Evolutionary conservation across 2,797 vertebrate genomes (phyloP).

Genomic region (Lepus oiostolus): DNA sequence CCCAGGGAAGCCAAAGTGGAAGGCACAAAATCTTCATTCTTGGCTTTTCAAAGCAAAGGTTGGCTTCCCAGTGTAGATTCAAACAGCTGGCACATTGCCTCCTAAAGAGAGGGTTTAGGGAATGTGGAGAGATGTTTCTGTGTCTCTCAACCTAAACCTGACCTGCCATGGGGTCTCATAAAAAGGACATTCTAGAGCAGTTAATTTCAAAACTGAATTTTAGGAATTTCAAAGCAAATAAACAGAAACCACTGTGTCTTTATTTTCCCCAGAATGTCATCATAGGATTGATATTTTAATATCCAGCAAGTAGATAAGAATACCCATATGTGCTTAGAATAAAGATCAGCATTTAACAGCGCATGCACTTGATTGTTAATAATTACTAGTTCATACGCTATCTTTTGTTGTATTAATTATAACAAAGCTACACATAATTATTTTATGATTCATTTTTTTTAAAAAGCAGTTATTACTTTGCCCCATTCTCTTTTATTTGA

Average conservation of each 20-base stretch:
- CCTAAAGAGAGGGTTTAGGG: slow-evolving; percentile 1
- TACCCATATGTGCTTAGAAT: background rate
- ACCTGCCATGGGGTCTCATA: background rate
- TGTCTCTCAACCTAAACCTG: slow-evolving; percentile 12
- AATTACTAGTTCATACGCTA: background rate
- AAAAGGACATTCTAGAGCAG: background rate
- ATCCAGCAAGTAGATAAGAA: background rate
- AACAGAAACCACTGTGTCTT: background rate
- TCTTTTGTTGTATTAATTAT: background rate
- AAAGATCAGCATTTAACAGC: background rate
- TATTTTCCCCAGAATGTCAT: background rate
- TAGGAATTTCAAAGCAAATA: background rate
- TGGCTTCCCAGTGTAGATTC: background rate
- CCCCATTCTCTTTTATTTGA: background rate
- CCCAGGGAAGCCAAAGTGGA: background rate
- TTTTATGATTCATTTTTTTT: background rate
- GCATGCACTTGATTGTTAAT: background rate
- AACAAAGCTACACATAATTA: background rate
- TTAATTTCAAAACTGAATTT: background rate
- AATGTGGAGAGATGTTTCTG: background rate
- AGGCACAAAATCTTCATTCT: background rate
- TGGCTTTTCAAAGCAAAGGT: background rate
- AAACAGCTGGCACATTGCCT: background rate
- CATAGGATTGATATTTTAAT: background rate
- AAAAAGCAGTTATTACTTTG: background rate